phyloP scores from a whole-genome alignment of 2,797 vertebrate species.

The Cheirogaleus major region DNA sequence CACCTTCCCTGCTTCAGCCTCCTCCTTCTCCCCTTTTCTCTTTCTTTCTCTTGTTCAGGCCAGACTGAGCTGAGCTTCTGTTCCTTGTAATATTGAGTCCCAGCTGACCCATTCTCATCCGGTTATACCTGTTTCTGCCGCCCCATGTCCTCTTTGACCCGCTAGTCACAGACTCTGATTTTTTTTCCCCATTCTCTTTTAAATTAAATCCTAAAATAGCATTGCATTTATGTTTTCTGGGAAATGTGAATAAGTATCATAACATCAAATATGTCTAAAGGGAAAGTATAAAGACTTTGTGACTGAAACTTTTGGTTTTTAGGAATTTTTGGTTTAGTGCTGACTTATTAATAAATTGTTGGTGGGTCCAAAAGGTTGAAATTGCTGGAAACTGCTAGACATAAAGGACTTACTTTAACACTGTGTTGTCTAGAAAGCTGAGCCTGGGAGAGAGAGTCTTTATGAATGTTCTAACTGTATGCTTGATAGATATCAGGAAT shows the following conservation, averaged over 20 bases:
- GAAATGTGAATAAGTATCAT: neutral
- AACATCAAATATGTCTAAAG: neutral
- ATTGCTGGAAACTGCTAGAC: neutral
- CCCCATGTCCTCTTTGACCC: neutral
- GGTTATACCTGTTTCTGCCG: neutral
- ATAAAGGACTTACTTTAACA: neutral
- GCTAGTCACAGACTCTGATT: neutral
- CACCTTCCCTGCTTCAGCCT: neutral
- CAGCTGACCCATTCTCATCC: neutral
- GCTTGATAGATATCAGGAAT: constrained; percentile 2
- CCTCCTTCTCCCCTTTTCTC: neutral
- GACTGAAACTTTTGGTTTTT: neutral
- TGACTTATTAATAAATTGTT: neutral
- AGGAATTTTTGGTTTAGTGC: neutral
- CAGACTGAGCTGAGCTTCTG: neutral
- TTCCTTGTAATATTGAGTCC: neutral
- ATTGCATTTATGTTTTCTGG: neutral
- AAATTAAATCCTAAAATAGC: neutral
- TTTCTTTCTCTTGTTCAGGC: neutral
- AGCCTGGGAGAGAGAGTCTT: neutral
- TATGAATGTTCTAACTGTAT: neutral
- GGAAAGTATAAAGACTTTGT: neutral
- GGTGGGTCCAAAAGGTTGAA: neutral
- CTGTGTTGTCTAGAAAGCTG: neutral
- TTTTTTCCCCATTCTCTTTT: neutral